A percentile compares a stretch with the other conserved stretches of the same genome.
Evolutionary conservation across 23 tunicate species (phyloP).

Genomic region (Aplidium turbinatum): DNA sequence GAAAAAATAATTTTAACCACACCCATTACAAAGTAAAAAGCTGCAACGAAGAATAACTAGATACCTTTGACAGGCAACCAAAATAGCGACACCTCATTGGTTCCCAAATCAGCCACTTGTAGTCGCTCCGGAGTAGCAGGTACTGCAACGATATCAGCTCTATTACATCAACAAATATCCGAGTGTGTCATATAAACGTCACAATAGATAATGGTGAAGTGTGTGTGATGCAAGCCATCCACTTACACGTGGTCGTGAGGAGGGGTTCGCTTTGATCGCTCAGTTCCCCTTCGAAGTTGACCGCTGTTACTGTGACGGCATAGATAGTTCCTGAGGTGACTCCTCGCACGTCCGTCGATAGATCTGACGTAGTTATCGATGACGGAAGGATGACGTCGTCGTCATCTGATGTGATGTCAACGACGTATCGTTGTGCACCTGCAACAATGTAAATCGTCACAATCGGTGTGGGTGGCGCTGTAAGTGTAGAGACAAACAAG

Average conservation of each 20-base stretch:
- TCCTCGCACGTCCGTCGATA: background rate
- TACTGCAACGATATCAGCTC: too few relatives aligned
- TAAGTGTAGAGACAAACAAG: background rate
- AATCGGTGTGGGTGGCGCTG: too few relatives aligned
- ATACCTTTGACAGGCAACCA: too few relatives aligned
- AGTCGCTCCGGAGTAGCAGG: too few relatives aligned
- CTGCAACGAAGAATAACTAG: too few relatives aligned
- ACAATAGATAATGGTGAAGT: too few relatives aligned
- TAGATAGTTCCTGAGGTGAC: slow-evolving; percentile 20
- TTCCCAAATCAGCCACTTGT: too few relatives aligned
- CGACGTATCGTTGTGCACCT: slow-evolving; percentile 23
- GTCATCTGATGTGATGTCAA: slow-evolving; percentile 1
- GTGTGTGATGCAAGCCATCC: too few relatives aligned
- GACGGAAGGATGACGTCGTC: slow-evolving; percentile 5
- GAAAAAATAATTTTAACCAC: too few relatives aligned
- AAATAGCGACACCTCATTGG: too few relatives aligned
- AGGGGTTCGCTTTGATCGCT: slow-evolving; percentile 1
- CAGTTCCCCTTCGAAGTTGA: slow-evolving; percentile 3
- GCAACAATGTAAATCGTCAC: background rate
- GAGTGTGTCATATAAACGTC: background rate
- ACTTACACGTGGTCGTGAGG: slow-evolving; percentile 16
- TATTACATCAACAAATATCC: too few relatives aligned
- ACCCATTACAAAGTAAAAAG: too few relatives aligned
- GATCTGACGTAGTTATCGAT: background rate
- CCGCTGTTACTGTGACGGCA: background rate